Evolutionary conservation across 2,113 vertebrate genomes (phyloP).

Genomic region (Xerus inauris): DNA sequence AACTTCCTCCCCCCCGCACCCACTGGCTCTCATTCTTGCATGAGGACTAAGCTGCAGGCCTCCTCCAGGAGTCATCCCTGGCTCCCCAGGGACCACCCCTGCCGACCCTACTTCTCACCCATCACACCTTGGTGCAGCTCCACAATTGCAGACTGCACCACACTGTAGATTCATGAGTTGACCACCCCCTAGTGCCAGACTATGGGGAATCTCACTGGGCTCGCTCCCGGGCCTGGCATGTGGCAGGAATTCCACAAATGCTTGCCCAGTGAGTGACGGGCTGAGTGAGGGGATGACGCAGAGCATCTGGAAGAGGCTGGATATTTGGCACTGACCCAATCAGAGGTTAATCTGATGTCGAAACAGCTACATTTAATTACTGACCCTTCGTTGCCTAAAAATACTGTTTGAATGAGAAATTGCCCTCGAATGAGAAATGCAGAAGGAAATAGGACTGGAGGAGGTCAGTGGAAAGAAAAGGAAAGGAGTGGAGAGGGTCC

Average conservation of each 20-base stretch:
- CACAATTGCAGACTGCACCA: too few species aligned
- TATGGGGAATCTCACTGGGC: background rate
- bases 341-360: background rate
- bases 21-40: background rate
- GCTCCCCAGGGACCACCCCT: background rate
- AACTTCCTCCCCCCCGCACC: background rate
- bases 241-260: background rate
- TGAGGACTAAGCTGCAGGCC: background rate
- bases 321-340: background rate
- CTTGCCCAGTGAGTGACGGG: background rate
- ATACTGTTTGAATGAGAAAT: conserved; percentile 9
- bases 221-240: background rate
- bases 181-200: background rate
- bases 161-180: background rate
- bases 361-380: conserved; percentile 11
- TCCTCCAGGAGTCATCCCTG: background rate
- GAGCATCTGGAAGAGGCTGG: background rate
- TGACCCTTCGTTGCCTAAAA: background rate
- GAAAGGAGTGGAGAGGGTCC: background rate
- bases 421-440: background rate
- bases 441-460: background rate
- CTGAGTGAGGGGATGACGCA: background rate
- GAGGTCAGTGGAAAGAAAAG: background rate
- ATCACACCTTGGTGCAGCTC: background rate
- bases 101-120: background rate